Conservation (phyloP, 2,797 vertebrate species). For the Acanthurus tractus region DNA sequence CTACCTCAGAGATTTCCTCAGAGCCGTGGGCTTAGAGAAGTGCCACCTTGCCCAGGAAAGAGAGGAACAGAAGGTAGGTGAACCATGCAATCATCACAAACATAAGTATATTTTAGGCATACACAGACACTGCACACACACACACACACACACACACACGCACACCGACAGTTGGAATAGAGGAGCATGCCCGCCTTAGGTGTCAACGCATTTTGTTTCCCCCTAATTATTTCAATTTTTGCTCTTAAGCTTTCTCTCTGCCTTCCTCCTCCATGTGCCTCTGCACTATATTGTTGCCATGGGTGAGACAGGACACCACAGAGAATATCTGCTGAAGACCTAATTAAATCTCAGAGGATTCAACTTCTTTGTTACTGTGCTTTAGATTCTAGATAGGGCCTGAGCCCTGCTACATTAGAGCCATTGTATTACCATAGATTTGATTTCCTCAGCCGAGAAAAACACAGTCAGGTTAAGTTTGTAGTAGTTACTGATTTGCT, state of each 20-base stretch:
- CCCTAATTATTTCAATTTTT: conserved; percentile 68
- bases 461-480: conserved; percentile 10
- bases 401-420: conserved; percentile 32
- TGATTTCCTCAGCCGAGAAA: conserved; percentile 35
- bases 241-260: conserved; percentile 49
- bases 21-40: conserved; percentile 92
- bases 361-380: conserved; percentile 63
- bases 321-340: conserved; percentile 75
- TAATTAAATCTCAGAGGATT: conserved; percentile 85
- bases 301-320: conserved; percentile 74
- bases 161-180: conserved; percentile 30
- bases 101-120: conserved; percentile 29
- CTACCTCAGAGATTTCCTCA: conserved; percentile 94
- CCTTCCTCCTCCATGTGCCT: conserved; percentile 50
- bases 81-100: conserved; percentile 47
- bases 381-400: conserved; percentile 54
- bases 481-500: conserved; percentile 28
- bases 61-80: conserved; percentile 91
- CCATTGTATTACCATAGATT: conserved; percentile 38
- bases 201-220: conserved; percentile 65
- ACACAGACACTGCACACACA: conserved; percentile 15
- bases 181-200: conserved; percentile 36
- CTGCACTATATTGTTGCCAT: conserved; percentile 72
- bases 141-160: conserved; percentile 18
- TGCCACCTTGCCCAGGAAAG: conserved; percentile 89